Evolutionary conservation across 2,888 invertebrate species (phyloP).

Genomic region (Nymphalis polychloros): DNA sequence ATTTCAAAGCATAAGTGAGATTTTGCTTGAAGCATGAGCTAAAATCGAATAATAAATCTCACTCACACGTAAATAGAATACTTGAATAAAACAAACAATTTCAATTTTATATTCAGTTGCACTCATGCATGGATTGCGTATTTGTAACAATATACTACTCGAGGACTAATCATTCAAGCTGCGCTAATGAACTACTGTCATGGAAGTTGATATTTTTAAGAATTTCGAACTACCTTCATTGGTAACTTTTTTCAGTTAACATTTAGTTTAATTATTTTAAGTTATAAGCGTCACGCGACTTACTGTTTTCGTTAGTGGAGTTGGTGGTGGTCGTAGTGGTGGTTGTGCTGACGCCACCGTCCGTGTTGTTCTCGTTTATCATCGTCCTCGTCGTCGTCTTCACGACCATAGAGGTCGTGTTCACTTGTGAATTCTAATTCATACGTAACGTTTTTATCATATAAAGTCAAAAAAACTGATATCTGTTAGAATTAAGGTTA

Average conservation of each 20-base stretch:
- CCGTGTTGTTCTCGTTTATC: constrained; percentile 68
- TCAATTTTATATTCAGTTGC: constrained; percentile 2
- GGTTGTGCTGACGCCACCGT: constrained; percentile 63
- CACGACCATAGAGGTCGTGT: constrained; percentile 80
- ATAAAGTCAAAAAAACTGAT: neutral
- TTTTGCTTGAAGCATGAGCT: constrained; percentile 18
- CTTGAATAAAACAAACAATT: constrained; percentile 20
- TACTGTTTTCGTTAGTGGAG: constrained; percentile 77
- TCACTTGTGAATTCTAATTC: constrained; percentile 75
- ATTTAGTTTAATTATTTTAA: too few relatives aligned
- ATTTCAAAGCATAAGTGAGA: constrained; percentile 17
- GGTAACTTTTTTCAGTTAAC: neutral
- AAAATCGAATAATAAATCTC: constrained; percentile 19
- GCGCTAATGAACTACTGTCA: constrained; percentile 2
- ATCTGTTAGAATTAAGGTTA: neutral
- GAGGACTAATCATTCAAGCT: neutral
- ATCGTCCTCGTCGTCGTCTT: constrained; percentile 84
- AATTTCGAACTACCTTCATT: neutral
- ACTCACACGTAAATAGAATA: constrained; percentile 25
- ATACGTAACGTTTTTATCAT: neutral
- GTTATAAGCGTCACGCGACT: constrained; percentile 50
- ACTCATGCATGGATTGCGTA: constrained; percentile 18
- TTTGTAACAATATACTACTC: constrained; percentile 4
- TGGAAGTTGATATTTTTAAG: neutral
- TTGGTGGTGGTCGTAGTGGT: constrained; percentile 68